phyloP scores from a whole-genome alignment of 2,113 vertebrate species.

The Saccopteryx bilineata region DNA sequence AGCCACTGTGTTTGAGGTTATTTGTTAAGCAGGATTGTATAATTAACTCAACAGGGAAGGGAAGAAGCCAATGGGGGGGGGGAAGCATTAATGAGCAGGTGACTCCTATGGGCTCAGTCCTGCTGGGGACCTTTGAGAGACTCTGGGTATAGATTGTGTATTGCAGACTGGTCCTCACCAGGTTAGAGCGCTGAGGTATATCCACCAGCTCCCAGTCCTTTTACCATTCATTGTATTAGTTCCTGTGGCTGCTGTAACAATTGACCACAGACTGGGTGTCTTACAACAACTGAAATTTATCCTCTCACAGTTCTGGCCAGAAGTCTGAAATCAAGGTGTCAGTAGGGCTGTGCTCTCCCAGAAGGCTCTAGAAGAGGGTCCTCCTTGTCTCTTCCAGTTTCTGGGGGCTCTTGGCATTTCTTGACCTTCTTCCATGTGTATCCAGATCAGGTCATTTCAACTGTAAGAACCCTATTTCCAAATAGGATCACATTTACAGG shows the following conservation, averaged over 20 bases:
- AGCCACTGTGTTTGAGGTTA: not conserved
- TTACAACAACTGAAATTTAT: not conserved
- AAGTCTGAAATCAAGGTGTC: not conserved
- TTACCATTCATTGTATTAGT: not conserved
- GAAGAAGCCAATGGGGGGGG: not conserved
- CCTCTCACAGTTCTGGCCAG: not conserved
- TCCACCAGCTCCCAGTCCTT: not conserved
- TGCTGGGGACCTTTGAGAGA: not conserved
- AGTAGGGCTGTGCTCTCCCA: not conserved
- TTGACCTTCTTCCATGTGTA: not conserved
- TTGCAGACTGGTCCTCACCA: not conserved
- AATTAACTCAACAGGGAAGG: not conserved
- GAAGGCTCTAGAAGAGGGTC: not conserved
- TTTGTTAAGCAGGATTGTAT: not conserved
- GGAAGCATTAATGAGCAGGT: not conserved
- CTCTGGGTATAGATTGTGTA: not conserved
- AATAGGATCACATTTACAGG: not conserved
- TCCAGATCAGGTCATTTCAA: not conserved
- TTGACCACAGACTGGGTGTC: not conserved
- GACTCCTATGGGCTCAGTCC: not conserved
- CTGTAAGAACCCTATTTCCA: not conserved
- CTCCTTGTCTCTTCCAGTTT: not conserved
- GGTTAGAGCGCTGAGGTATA: not conserved
- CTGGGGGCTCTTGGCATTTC: not conserved
- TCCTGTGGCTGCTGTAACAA: not conserved